These are phyloP conservation scores for Poeciliopsis prolifica DNA, from an alignment of 2,113 vertebrate species.

Conservation along the genomic window DNA sequence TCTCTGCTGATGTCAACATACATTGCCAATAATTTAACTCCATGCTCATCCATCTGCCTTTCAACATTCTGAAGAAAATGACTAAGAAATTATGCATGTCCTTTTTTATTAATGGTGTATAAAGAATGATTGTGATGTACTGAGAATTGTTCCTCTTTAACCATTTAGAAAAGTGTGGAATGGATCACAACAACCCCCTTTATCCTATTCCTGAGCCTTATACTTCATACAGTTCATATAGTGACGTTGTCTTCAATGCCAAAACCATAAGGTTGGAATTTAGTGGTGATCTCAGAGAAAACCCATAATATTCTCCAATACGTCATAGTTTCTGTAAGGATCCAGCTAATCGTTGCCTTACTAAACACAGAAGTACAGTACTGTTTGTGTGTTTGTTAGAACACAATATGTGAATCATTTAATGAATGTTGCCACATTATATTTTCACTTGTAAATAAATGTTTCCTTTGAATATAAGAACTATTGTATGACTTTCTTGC, in stretches of 20 bases:
- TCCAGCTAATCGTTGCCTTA: slow-evolving; percentile 68
- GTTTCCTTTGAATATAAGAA: slow-evolving; percentile 4
- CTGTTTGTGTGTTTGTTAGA: slow-evolving; percentile 49
- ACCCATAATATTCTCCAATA: slow-evolving; percentile 8
- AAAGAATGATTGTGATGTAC: not conserved
- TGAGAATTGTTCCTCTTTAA: not conserved
- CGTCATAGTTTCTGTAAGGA: slow-evolving; percentile 37
- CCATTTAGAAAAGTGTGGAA: slow-evolving; percentile 6
- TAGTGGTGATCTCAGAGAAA: slow-evolving; percentile 31
- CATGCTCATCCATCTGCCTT: slow-evolving; percentile 51
- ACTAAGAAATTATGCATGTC: not conserved
- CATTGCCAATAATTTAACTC: slow-evolving; percentile 10
- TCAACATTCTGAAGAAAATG: slow-evolving; percentile 27
- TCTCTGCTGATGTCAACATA: slow-evolving; percentile 79
- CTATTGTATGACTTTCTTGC: not conserved
- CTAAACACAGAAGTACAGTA: slow-evolving; percentile 35
- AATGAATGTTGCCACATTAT: slow-evolving; percentile 49
- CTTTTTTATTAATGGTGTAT: slow-evolving; percentile 1
- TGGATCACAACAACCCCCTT: not conserved
- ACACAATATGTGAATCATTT: slow-evolving; percentile 9
- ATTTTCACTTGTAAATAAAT: slow-evolving; percentile 36
- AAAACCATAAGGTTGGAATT: slow-evolving; percentile 49
- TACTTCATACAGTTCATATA: slow-evolving; percentile 19
- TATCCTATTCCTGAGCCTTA: slow-evolving; percentile 63
- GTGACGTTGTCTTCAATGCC: slow-evolving; percentile 49